Evolutionary conservation across 1,140 invertebrate genomes (phyloP).

Genomic region (Lerema accius): DNA sequence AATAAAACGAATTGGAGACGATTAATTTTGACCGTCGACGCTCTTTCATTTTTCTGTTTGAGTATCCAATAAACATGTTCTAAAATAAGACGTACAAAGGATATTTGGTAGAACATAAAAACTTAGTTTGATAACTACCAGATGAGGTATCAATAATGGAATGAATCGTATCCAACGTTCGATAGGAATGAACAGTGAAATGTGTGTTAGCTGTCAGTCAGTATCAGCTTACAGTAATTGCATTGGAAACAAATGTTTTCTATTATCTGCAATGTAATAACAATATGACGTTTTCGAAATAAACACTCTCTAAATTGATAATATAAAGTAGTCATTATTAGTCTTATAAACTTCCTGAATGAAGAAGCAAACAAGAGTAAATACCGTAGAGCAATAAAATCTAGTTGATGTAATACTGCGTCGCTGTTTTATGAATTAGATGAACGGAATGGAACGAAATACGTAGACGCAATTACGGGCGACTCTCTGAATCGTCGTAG

Average conservation of each 20-base stretch:
- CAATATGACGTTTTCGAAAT: not conserved
- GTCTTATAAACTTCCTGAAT: not conserved
- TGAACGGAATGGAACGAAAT: conserved; percentile 38
- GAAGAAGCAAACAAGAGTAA: not conserved
- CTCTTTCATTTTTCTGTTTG: conserved; percentile 23
- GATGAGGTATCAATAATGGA: conserved; percentile 1
- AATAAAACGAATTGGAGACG: conserved; percentile 41
- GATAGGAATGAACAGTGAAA: conserved; percentile 12
- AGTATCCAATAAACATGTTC: no score
- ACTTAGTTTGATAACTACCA: not conserved
- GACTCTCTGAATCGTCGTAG: conserved; percentile 34
- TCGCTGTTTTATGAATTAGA: conserved; percentile 33
- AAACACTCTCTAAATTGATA: conserved; percentile 5
- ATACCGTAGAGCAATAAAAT: conserved; percentile 5
- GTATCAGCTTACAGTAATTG: conserved; percentile 17
- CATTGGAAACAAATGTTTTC: conserved; percentile 13
- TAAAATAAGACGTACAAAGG: no score
- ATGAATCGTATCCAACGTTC: conserved; percentile 6
- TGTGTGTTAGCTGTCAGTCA: conserved; percentile 17
- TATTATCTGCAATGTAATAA: not conserved
- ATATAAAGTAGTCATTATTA: not conserved
- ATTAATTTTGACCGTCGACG: conserved; percentile 24
- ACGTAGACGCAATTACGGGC: conserved; percentile 45
- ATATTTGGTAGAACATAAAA: not conserved
- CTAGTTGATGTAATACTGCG: conserved; percentile 10